A percentile compares a stretch with the other conserved stretches of the same genome.
Conservation (phyloP, 2,888 invertebrate species). For the Lampropteryx suffumata region DNA sequence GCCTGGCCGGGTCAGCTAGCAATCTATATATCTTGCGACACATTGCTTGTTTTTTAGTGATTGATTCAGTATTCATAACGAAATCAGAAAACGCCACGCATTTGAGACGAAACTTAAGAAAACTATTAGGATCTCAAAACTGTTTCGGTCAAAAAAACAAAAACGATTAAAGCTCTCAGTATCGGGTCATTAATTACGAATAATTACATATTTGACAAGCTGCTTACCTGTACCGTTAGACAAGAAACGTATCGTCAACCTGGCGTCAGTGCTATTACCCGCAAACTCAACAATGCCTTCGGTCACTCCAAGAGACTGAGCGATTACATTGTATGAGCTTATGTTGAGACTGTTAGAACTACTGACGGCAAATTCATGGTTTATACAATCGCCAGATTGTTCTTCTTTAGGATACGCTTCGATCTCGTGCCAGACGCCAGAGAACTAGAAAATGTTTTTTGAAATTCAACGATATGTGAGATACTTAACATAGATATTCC, state of each 20-base stretch:
- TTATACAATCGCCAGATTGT: slow-evolving; percentile 42
- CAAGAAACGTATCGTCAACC: slow-evolving; percentile 23
- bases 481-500: too few relatives aligned
- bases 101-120: too few relatives aligned
- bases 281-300: slow-evolving; percentile 30
- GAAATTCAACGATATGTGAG: background rate
- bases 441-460: slow-evolving; percentile 28
- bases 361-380: slow-evolving; percentile 34
- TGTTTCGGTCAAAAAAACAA: too few relatives aligned
- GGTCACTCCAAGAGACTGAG: slow-evolving; percentile 35
- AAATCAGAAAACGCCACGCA: too few relatives aligned
- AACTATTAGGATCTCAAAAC: too few relatives aligned
- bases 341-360: slow-evolving; percentile 25
- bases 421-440: slow-evolving; percentile 42
- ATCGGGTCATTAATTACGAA: too few relatives aligned
- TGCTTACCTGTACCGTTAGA: slow-evolving; percentile 30
- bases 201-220: too few relatives aligned
- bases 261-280: slow-evolving; percentile 28
- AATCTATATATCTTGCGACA: too few relatives aligned
- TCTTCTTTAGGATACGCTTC: slow-evolving; percentile 40
- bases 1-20: too few relatives aligned
- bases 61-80: too few relatives aligned
- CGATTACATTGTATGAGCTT: slow-evolving; percentile 39
- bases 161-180: too few relatives aligned
- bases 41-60: too few relatives aligned